Percentiles rank a stretch among this genome's conserved stretches.
Evolutionary conservation across 2,888 invertebrate species (phyloP).

Genomic region (Coleophora flavipennella): DNA sequence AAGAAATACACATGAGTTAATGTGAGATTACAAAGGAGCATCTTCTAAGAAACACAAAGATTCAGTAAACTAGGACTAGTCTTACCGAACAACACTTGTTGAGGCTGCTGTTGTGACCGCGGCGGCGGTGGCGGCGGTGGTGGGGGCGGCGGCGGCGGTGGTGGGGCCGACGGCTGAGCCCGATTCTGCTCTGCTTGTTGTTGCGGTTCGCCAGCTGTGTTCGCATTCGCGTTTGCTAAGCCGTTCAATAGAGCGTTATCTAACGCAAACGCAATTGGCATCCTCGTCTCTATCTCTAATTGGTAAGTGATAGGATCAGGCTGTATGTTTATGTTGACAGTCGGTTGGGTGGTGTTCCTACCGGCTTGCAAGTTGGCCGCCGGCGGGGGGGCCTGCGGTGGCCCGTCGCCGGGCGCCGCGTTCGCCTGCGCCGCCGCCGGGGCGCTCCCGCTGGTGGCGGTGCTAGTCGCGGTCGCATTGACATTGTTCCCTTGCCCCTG

Average conservation of each 20-base stretch:
- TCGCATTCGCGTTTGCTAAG: constrained; percentile 19
- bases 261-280: constrained; percentile 40
- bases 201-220: neutral
- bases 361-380: constrained; percentile 19
- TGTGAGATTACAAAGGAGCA: too few species aligned
- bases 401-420: constrained; percentile 3
- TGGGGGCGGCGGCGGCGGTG: neutral
- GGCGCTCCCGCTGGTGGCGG: constrained; percentile 9
- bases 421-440: neutral
- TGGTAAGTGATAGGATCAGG: constrained; percentile 41
- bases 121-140: constrained; percentile 5
- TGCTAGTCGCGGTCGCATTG: neutral
- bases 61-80: too few species aligned
- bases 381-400: constrained; percentile 2
- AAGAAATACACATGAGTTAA: too few species aligned
- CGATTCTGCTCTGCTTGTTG: neutral
- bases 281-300: constrained; percentile 47
- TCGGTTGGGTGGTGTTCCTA: constrained; percentile 32
- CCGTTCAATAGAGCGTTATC: constrained; percentile 33
- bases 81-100: constrained; percentile 38
- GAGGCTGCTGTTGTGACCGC: constrained; percentile 17
- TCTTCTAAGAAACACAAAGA: too few species aligned
- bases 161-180: neutral
- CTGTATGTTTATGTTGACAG: constrained; percentile 30
- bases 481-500: constrained; percentile 8